Evolutionary conservation across 2,888 invertebrate species (phyloP), one percentile per base, ranked within the genome.

Genomic region (Eupelmus urozonus): DNA sequence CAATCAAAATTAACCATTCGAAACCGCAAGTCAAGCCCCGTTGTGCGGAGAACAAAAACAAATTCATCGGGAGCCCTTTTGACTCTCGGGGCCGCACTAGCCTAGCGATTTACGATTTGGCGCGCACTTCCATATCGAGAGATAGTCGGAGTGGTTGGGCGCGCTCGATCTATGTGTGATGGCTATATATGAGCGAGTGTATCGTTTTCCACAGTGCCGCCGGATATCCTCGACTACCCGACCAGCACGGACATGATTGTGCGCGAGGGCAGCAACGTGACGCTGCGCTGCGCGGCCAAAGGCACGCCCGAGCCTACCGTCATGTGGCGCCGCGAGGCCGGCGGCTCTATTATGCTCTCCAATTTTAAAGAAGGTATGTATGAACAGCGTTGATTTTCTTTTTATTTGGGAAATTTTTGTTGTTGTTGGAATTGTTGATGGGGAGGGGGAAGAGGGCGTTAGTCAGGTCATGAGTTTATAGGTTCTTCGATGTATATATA

Each of bases 231-330:
- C 88, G 96, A 96, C 91, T 94, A 95, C 87, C 95, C 95, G 53
- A 96, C 96, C 69, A 96, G 96, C 88, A 94, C 95, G 82, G 96
- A 96, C 90, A 95, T 96, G 92, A 94, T 95, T 80, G 96, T 96
- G 9, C 90, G 95, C 45, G 97, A 97, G 90, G 96, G 96, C 25
- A 94, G 94, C 82, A 96, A 96, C 86, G 96, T 97, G 71, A 95
- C 95, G 77, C 91, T 98, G 71, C 92, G 94, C 18, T 98, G 97
- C 88, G 96, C 95, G 16, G 97, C 97, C 0, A 95, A 95, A 71
- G 96, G 97, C 4, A 94, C 95, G 20, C 97, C 97, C 0, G 91
- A 93, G 69, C 97, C 98, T 0, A 93, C 92, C 16, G 96, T 97
- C 82, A 95, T 94, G 74, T 98, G 98, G 98, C 92, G 95, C 81